These are phyloP conservation scores for Crossaster papposus DNA, from an alignment of 53 echinoderm and acorn worm genomes.

Conservation along the genomic window DNA sequence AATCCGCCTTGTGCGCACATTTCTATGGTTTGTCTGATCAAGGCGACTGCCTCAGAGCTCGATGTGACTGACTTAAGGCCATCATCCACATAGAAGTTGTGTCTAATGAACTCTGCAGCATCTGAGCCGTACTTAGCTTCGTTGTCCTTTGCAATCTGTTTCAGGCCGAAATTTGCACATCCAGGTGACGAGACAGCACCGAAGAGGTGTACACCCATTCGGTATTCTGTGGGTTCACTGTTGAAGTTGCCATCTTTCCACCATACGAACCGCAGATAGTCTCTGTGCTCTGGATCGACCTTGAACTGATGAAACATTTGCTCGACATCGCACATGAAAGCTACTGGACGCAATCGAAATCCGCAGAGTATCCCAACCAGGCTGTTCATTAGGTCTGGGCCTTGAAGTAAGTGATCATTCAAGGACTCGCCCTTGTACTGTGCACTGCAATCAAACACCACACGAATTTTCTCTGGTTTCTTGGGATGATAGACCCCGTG, in stretches of 20 bases:
- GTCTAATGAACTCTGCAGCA: conserved; percentile 49
- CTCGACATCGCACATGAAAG: conserved; percentile 50
- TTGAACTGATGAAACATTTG: conserved; percentile 19
- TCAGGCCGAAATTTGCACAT: conserved; percentile 59
- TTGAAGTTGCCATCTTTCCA: conserved; percentile 57
- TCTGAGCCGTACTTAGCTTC: conserved; percentile 51
- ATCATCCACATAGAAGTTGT: conserved; percentile 75
- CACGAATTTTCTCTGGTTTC: too few relatives aligned
- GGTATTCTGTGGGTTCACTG: conserved; percentile 4
- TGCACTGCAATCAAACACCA: too few relatives aligned
- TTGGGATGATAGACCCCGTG: too few relatives aligned
- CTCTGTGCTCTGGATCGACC: conserved; percentile 16
- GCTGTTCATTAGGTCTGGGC: conserved; percentile 54
- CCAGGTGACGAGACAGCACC: conserved; percentile 65
- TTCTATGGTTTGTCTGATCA: conserved; percentile 43
- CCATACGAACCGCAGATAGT: conserved; percentile 68
- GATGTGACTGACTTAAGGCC: conserved; percentile 61
- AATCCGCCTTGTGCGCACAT: conserved; percentile 66
- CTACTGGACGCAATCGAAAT: conserved; percentile 58
- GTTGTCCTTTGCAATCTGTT: conserved; percentile 56
- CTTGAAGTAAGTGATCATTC: conserved; percentile 46
- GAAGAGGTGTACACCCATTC: conserved; percentile 66
- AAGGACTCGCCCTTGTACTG: conserved; percentile 32
- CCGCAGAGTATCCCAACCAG: conserved; percentile 42
- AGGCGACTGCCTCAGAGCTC: conserved; percentile 21